A percentile compares a stretch with the other conserved stretches of the same genome.
Conservation (phyloP, 2,888 invertebrate genomes). For the Allolobophora icterica region DNA sequence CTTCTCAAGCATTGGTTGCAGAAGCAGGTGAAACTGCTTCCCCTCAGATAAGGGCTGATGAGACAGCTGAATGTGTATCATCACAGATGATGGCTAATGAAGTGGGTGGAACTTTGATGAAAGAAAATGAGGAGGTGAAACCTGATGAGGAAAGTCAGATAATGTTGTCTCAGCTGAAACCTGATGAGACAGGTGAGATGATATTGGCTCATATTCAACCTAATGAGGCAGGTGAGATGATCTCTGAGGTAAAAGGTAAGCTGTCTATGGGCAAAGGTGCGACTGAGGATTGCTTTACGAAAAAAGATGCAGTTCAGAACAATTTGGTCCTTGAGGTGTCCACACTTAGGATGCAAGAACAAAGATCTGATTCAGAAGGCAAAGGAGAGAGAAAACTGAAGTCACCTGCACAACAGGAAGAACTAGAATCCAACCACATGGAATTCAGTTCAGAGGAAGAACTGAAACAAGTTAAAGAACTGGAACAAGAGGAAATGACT, state of each 20-base stretch:
- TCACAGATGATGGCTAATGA: neutral
- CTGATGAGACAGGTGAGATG: no score
- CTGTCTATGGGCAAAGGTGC: neutral
- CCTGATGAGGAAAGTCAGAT: neutral
- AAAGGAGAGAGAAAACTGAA: no score
- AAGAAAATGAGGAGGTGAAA: neutral
- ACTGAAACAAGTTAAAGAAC: neutral
- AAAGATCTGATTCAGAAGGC: neutral
- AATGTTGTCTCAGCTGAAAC: no score
- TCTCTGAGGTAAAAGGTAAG: neutral
- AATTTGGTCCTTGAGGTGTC: neutral
- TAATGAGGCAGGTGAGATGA: neutral
- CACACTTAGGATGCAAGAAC: neutral
- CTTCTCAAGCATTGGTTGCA: neutral
- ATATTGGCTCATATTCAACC: neutral
- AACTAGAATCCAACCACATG: neutral
- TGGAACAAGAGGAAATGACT: neutral
- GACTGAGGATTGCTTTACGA: neutral
- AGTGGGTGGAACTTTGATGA: neutral
- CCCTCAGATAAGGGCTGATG: neutral
- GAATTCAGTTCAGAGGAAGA: neutral
- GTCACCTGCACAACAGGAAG: neutral
- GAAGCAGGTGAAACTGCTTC: neutral
- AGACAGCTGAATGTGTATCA: neutral
- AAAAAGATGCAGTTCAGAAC: neutral